phyloP scores from a whole-genome alignment of 2,888 invertebrate genomes.

The Abrostola triplasia region DNA sequence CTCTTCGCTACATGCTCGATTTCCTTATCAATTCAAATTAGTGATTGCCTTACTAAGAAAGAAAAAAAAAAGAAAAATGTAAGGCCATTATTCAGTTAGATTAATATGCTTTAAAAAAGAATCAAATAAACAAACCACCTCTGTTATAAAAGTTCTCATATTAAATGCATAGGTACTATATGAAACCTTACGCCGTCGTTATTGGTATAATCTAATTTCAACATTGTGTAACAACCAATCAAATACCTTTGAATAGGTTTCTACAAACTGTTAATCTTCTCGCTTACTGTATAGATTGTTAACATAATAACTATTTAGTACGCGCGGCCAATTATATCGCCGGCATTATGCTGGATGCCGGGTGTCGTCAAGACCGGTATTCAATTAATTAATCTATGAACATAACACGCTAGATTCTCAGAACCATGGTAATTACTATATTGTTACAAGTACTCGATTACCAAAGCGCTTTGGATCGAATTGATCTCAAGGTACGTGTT shows the following conservation, averaged over 20 bases:
- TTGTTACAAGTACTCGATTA: neutral
- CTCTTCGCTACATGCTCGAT: no score
- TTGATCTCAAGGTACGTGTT: neutral
- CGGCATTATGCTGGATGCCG: neutral
- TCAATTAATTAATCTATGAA: conserved; percentile 3
- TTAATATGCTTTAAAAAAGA: no score
- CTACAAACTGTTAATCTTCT: neutral
- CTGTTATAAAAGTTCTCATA: no score
- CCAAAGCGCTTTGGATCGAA: neutral
- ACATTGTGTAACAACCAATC: neutral
- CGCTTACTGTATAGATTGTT: neutral
- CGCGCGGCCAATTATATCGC: neutral
- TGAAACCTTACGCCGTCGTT: no score
- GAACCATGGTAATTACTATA: neutral
- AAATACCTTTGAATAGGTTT: neutral
- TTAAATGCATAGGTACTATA: no score
- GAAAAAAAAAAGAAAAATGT: no score
- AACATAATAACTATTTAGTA: neutral
- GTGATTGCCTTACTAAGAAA: no score
- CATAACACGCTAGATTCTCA: neutral
- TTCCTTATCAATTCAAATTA: no score
- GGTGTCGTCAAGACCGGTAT: neutral
- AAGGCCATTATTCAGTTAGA: no score
- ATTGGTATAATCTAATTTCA: no score
- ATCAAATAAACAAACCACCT: no score